These are phyloP conservation scores for Stenurella melanura DNA, from an alignment of 2,888 invertebrate species.

Conservation along the genomic window DNA sequence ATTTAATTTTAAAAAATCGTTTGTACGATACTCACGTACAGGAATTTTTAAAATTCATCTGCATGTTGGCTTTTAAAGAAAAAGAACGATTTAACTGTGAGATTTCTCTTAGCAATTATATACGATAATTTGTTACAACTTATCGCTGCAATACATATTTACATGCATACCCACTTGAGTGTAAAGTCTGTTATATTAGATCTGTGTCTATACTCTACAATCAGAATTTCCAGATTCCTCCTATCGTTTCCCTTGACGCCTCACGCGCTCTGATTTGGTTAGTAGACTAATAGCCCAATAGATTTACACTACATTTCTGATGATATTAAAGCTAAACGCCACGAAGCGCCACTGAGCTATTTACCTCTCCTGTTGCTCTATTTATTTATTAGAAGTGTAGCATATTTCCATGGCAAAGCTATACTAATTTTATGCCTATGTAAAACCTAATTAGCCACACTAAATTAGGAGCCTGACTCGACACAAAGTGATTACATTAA, in stretches of 20 bases:
- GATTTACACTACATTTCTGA: not conserved
- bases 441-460: not conserved
- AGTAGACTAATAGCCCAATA: not conserved
- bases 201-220: too few relatives aligned
- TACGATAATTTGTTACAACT: too few relatives aligned
- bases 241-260: not conserved
- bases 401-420: not conserved
- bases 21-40: too few relatives aligned
- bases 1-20: too few relatives aligned
- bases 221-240: not conserved
- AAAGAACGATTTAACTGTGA: too few relatives aligned
- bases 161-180: too few relatives aligned
- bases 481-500: slow-evolving; percentile 4
- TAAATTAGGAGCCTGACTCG: not conserved
- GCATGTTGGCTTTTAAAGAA: too few relatives aligned
- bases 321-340: not conserved
- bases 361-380: not conserved
- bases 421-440: not conserved
- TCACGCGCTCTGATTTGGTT: not conserved
- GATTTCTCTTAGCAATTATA: too few relatives aligned
- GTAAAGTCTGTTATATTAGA: too few relatives aligned
- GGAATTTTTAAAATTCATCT: too few relatives aligned
- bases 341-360: not conserved
- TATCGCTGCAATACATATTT: too few relatives aligned
- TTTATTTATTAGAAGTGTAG: not conserved